phyloP scores from a whole-genome alignment of 37 sponge, comb jelly and placozoan genomes.

The Chondrosia reniformis region DNA sequence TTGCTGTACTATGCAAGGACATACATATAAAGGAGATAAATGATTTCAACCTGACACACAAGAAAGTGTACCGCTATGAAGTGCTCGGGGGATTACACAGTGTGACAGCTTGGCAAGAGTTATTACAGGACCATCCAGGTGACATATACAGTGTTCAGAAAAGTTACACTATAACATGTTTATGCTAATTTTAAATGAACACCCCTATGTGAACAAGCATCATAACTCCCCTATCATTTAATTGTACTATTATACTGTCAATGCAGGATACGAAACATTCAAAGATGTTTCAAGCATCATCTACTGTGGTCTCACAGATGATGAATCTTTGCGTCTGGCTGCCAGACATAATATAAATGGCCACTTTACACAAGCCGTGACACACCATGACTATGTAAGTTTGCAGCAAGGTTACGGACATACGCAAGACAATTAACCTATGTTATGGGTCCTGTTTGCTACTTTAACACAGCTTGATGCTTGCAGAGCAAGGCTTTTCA shows the following conservation, averaged over 20 bases:
- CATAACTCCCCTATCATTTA: too few species aligned
- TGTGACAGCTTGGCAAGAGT: neutral
- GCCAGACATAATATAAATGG: neutral
- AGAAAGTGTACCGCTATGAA: slow-evolving; percentile 4
- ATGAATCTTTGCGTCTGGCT: neutral
- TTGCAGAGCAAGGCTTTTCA: neutral
- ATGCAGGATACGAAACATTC: too few species aligned
- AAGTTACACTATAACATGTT: too few species aligned
- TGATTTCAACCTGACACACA: neutral
- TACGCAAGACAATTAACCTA: neutral
- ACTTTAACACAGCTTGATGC: neutral
- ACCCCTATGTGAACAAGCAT: too few species aligned
- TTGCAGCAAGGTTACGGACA: neutral
- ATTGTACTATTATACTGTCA: too few species aligned
- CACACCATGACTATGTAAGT: neutral
- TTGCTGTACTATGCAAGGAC: neutral
- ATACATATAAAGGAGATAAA: neutral
- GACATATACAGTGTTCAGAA: too few species aligned
- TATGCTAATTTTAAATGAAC: too few species aligned
- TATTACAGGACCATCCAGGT: neutral
- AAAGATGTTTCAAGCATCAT: neutral
- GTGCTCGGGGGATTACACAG: neutral
- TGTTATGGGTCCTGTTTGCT: too few species aligned
- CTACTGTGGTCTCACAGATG: slow-evolving; percentile 5
- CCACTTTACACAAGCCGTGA: neutral